Percentiles rank a stretch among this genome's conserved stretches.
Evolutionary conservation across 2,888 invertebrate genomes (phyloP).

Genomic region (Phengaris arion): DNA sequence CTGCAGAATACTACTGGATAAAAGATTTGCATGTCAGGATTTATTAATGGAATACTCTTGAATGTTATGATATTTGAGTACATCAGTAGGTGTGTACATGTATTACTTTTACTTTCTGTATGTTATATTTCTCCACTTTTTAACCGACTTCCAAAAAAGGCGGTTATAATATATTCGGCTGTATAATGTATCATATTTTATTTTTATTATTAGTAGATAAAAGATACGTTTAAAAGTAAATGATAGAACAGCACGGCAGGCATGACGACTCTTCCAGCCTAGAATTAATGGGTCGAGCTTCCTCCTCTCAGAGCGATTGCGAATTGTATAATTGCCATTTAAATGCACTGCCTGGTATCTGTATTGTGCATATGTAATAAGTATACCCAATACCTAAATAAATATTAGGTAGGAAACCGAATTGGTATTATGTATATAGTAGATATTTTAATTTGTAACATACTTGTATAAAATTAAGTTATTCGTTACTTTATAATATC

Average conservation of each 20-base stretch:
- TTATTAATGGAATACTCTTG: too few relatives aligned
- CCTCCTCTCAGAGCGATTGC: slow-evolving; percentile 18
- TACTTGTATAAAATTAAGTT: too few relatives aligned
- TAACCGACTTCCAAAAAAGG: not conserved
- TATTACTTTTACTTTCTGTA: not conserved
- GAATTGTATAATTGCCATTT: slow-evolving; percentile 26
- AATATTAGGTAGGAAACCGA: too few relatives aligned
- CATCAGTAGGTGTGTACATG: too few relatives aligned
- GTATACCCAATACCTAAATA: not conserved
- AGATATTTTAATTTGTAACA: too few relatives aligned
- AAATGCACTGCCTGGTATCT: not conserved
- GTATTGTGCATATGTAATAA: not conserved
- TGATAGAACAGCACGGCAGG: not conserved
- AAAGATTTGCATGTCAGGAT: too few relatives aligned
- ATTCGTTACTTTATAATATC: too few relatives aligned
- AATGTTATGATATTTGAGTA: too few relatives aligned
- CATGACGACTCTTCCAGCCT: not conserved
- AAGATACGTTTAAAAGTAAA: not conserved
- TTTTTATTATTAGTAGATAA: not conserved
- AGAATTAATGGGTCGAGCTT: slow-evolving; percentile 20
- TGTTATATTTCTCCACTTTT: not conserved
- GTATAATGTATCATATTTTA: too few relatives aligned
- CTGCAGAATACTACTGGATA: too few relatives aligned
- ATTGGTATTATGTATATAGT: too few relatives aligned
- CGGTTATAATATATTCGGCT: too few relatives aligned